Conservation (phyloP, 2,888 invertebrate genomes). For the Deilephila porcellus region DNA sequence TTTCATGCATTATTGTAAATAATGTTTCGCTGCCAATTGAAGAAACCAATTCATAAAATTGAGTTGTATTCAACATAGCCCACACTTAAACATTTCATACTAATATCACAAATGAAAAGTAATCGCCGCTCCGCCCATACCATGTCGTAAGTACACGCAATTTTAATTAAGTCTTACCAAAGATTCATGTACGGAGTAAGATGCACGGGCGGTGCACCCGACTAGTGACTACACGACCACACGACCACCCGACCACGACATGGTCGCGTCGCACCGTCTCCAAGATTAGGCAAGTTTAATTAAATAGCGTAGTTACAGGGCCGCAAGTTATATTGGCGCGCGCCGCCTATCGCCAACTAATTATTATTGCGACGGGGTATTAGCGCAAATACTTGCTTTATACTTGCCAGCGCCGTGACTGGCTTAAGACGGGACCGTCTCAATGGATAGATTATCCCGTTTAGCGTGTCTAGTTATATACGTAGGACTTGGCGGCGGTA, state of each 20-base stretch:
- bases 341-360: not conserved
- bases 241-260: not conserved
- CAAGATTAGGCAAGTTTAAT: constrained; percentile 29
- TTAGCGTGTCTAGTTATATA: too few species aligned
- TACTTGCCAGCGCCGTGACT: not conserved
- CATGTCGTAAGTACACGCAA: not conserved
- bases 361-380: constrained; percentile 2
- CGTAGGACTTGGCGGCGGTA: too few species aligned
- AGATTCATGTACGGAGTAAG: not conserved
- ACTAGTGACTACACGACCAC: too few species aligned
- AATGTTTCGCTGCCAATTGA: too few species aligned
- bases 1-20: too few species aligned
- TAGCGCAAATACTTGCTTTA: not conserved
- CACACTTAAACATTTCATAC: too few species aligned
- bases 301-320: constrained; percentile 23
- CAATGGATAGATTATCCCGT: not conserved
- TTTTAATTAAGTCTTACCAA: not conserved
- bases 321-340: constrained; percentile 18
- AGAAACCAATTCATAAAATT: too few species aligned
- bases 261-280: not conserved
- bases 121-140: not conserved
- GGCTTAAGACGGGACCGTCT: not conserved
- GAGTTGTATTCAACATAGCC: too few species aligned
- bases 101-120: not conserved
- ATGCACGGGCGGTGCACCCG: not conserved